These are phyloP conservation scores for Parnassius mnemosyne DNA, from an alignment of 2,888 invertebrate genomes.

Conservation along the genomic window DNA sequence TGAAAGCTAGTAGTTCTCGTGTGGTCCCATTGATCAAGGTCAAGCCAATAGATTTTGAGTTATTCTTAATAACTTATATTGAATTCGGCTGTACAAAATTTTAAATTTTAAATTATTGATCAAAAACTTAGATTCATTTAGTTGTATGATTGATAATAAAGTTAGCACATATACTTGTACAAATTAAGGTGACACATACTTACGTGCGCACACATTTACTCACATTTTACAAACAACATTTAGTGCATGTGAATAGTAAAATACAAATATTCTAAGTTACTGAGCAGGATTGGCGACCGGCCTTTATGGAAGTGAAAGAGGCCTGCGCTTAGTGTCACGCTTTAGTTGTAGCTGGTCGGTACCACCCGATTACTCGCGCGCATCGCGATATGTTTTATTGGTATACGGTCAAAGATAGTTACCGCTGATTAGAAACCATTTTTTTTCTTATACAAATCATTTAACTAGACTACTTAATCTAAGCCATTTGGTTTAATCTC, in stretches of 20 bases:
- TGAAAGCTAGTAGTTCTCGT: too few relatives aligned
- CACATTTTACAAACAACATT: neutral
- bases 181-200: too few relatives aligned
- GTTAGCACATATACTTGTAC: too few relatives aligned
- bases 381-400: constrained; percentile 34
- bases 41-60: too few relatives aligned
- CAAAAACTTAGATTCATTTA: too few relatives aligned
- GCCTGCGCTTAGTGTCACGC: constrained; percentile 45
- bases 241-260: neutral
- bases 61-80: too few relatives aligned
- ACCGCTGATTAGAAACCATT: constrained; percentile 17
- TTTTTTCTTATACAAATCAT: neutral
- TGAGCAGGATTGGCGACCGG: constrained; percentile 21
- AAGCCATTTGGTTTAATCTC: neutral
- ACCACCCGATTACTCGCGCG: constrained; percentile 61
- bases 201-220: too few relatives aligned
- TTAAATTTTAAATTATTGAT: too few relatives aligned
- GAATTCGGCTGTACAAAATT: too few relatives aligned
- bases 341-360: constrained; percentile 62
- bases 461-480: constrained; percentile 1
- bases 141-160: too few relatives aligned
- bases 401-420: constrained; percentile 18
- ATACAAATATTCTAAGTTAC: constrained; percentile 17
- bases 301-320: constrained; percentile 68
- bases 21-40: too few relatives aligned